phyloP scores from a whole-genome alignment of 2,113 vertebrate species.

The Hepsetus odoe region DNA sequence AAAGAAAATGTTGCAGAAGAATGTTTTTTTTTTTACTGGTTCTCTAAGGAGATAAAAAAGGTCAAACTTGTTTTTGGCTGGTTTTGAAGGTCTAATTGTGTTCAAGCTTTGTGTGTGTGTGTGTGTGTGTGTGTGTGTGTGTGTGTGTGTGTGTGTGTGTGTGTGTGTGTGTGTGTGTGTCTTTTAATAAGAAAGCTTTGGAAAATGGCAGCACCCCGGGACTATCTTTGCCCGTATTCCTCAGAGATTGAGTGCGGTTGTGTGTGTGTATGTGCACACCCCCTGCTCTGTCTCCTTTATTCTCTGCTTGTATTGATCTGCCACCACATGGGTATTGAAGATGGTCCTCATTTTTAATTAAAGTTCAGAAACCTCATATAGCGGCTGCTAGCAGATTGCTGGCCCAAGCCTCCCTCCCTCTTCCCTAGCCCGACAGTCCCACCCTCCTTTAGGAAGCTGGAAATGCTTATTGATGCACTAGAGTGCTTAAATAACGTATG shows the following conservation, averaged over 20 bases:
- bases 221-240: conserved; percentile 30
- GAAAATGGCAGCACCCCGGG: conserved; percentile 58
- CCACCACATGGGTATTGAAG: conserved; percentile 59
- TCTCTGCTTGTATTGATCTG: conserved; percentile 65
- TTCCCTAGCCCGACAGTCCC: not conserved
- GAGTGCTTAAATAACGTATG: conserved; percentile 39
- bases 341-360: conserved; percentile 68
- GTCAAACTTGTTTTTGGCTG: conserved; percentile 58
- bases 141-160: conserved; percentile 4
- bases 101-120: conserved; percentile 41
- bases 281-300: conserved; percentile 49
- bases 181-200: conserved; percentile 61
- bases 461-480: conserved; percentile 38
- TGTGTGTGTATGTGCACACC: not conserved
- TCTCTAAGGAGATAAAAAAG: conserved; percentile 42
- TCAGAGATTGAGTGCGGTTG: not conserved
- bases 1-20: not conserved
- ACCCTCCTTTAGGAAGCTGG: conserved; percentile 17
- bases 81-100: conserved; percentile 55
- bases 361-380: conserved; percentile 61
- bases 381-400: conserved; percentile 44
- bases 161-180: not conserved
- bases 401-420: conserved; percentile 25
- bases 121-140: conserved; percentile 6
- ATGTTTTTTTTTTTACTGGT: not conserved